phyloP scores from a whole-genome alignment of 2,797 vertebrate species.

The Synaphobranchus kaupii region DNA sequence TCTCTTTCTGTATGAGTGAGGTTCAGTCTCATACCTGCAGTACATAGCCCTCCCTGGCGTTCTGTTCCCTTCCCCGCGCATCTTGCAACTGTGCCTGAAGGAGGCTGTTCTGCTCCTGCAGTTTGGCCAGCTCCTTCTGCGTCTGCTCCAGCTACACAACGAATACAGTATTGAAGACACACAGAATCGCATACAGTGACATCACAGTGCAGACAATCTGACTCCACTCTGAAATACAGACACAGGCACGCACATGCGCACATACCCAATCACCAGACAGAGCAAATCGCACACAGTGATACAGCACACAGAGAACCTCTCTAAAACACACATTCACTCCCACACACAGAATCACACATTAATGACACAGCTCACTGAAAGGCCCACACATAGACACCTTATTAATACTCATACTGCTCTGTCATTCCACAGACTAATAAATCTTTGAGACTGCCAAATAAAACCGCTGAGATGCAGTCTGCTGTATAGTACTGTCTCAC shows the following conservation, averaged over 20 bases:
- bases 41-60: conserved; percentile 91
- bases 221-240: background rate
- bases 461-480: background rate
- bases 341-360: background rate
- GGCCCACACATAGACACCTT: background rate
- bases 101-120: conserved; percentile 89
- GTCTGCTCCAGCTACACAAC: conserved; percentile 85
- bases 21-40: conserved; percentile 81
- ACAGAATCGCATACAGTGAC: background rate
- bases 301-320: background rate
- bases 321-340: no score
- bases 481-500: background rate
- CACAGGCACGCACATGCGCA: background rate
- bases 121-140: conserved; percentile 87
- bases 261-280: background rate
- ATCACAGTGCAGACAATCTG: background rate
- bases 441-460: background rate
- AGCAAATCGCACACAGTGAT: background rate
- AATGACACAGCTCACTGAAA: background rate
- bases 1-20: conserved; percentile 6
- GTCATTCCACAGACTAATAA: background rate
- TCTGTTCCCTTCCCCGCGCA: conserved; percentile 87
- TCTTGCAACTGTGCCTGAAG: conserved; percentile 91
- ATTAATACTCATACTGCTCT: background rate
- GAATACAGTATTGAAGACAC: background rate